Evolutionary conservation across 2,797 vertebrate species (phyloP).

Genomic region (Urosaurus nigricauda): DNA sequence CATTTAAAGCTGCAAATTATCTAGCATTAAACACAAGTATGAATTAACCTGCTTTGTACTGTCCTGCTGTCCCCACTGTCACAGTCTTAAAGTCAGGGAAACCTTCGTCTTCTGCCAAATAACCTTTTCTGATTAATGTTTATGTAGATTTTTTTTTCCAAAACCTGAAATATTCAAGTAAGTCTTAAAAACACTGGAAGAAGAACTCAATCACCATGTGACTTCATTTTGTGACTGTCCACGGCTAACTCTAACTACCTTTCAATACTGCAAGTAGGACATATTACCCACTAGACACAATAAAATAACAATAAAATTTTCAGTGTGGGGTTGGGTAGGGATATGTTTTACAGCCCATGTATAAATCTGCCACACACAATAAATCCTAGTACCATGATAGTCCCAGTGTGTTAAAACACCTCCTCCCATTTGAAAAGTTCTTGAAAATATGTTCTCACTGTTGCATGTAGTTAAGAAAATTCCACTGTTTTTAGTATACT

Average conservation of each 20-base stretch:
- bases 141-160: neutral
- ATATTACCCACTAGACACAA: neutral
- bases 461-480: neutral
- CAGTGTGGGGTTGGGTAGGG: neutral
- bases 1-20: neutral
- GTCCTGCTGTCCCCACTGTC: neutral
- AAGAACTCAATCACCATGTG: neutral
- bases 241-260: neutral
- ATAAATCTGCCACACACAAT: slow-evolving; percentile 6
- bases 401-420: slow-evolving; percentile 5
- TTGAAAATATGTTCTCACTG: slow-evolving; percentile 5
- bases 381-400: slow-evolving; percentile 13
- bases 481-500: neutral
- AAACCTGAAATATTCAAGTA: neutral
- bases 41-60: neutral
- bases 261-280: neutral
- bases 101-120: neutral
- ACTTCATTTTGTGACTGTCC: neutral
- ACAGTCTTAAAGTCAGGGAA: neutral
- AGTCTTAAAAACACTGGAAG: neutral
- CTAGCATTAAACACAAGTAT: neutral
- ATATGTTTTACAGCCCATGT: slow-evolving; percentile 1
- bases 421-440: slow-evolving; percentile 12
- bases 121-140: neutral
- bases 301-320: neutral